phyloP scores from a whole-genome alignment of 2,113 vertebrate species.

The Zapornia atra region DNA sequence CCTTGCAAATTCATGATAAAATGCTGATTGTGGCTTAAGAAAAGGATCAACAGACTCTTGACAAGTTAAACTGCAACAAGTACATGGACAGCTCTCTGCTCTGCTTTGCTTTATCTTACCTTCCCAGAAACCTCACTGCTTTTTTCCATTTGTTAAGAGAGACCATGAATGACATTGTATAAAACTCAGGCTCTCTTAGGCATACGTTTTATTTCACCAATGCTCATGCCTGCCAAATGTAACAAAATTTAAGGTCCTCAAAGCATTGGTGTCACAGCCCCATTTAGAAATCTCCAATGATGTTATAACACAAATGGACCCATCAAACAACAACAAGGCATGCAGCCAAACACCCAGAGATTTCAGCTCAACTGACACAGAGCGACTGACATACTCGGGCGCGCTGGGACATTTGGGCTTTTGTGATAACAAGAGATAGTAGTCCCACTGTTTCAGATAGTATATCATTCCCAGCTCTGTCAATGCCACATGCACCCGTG shows the following conservation, averaged over 20 bases:
- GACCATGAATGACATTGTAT: fast-evolving
- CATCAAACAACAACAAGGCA: not conserved
- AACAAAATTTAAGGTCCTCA: not conserved
- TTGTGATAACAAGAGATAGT: not conserved
- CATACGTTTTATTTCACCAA: not conserved
- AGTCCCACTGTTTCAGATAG: not conserved
- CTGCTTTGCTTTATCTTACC: not conserved
- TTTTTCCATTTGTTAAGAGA: not conserved
- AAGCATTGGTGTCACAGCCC: not conserved
- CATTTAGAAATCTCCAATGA: not conserved
- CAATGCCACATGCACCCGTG: not conserved
- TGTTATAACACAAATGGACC: not conserved
- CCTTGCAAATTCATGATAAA: not conserved
- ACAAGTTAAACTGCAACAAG: not conserved
- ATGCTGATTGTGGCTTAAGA: not conserved
- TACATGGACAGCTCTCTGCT: not conserved
- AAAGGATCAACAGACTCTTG: not conserved
- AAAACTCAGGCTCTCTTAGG: not conserved
- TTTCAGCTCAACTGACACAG: not conserved
- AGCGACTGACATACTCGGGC: not conserved
- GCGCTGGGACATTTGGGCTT: not conserved
- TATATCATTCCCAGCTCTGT: not conserved
- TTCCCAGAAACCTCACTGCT: not conserved
- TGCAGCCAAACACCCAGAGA: not conserved
- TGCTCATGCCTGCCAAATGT: not conserved